These are phyloP conservation scores for Eira barbara DNA, from an alignment of 2,113 vertebrate genomes.

Conservation along the genomic window DNA sequence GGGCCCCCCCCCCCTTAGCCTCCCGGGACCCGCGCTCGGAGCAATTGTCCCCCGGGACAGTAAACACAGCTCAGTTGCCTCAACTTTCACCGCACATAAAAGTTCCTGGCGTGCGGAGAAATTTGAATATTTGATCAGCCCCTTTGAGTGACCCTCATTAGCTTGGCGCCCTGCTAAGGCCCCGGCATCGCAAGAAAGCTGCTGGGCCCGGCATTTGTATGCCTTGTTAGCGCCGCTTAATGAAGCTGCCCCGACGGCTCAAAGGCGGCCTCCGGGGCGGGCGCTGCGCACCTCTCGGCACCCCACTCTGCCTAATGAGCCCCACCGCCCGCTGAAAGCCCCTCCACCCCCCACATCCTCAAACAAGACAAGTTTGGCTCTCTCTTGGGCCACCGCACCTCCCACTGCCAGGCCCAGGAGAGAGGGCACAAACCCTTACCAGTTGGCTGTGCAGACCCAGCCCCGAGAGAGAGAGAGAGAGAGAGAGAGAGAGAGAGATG, in stretches of 20 bases:
- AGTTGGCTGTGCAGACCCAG: background rate
- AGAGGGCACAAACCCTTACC: constrained; percentile 24
- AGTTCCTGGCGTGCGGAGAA: constrained; percentile 83
- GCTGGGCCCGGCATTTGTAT: constrained; percentile 98
- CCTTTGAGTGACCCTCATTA: constrained; percentile 98
- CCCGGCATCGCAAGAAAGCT: constrained; percentile 93
- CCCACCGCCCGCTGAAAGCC: constrained; percentile 84
- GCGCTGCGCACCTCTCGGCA: constrained; percentile 98
- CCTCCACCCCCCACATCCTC: constrained; percentile 68
- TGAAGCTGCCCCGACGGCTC: constrained; percentile 93
- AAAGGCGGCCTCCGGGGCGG: constrained; percentile 91
- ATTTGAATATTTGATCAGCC: constrained; percentile 87
- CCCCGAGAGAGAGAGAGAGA: background rate
- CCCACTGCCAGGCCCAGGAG: constrained; percentile 24
- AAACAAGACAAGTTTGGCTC: constrained; percentile 71
- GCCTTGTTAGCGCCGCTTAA: constrained; percentile 99
- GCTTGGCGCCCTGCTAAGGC: constrained; percentile 97
- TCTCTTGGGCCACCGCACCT: constrained; percentile 53
- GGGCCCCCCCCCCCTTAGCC: constrained; percentile 36
- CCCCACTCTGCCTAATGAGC: constrained; percentile 99
- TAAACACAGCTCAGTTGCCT: constrained; percentile 82
- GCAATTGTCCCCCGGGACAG: constrained; percentile 70
- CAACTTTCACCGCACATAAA: constrained; percentile 82
- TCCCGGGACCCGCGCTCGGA: constrained; percentile 44
- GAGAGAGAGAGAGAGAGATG: background rate